Evolutionary conservation across 1,140 invertebrate genomes (phyloP), one percentile per base, ranked within the genome.

Genomic region (Bradysia coprophila): DNA sequence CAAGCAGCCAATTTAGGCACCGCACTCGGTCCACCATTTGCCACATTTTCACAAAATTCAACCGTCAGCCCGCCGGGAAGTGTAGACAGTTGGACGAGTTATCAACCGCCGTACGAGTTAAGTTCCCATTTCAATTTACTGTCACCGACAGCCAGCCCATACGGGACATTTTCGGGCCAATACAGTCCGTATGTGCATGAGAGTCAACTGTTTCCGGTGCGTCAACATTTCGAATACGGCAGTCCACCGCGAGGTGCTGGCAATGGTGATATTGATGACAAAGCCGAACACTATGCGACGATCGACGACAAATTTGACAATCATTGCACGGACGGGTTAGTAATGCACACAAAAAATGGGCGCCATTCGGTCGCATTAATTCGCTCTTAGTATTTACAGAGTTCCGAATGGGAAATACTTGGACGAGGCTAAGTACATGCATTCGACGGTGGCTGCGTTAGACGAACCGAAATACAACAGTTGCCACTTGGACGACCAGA

Each of bases 61-160:
- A 62, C 63, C 22, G 64, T 66, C 1, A 64, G 75, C 2, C 70
- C 75, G 3, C 76, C 78, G 0, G 63, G 70, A 0, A 59, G 56
- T 43, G 71, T 72, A 19, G 80, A 84, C 48, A 75, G 78, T 4
- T 84, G 81, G 80, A 66, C 68, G 0, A 73, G 69, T 28, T 82
- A 82, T 53, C 76, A 79, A 45, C 73, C 79, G 11, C 72, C 78
- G 0, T 83, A 82, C 51, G 80, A 84, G 49, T 52, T 83, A 5
- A 73, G 75, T 1, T 72, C 79, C 0, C 72, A 75, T 48, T 78
- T 76, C 45, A 72, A 82, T 46, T 54, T 78, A n/a, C 63, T 82
- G 6, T 81, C 76, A 39, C 74, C 78, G 1, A 69, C 77, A 2
- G 68, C 73, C 23, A 71, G 71, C 32, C 70, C 73, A 1, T 83